phyloP scores from a whole-genome alignment of 2,797 vertebrate genomes.

The Darevskia mixta region DNA sequence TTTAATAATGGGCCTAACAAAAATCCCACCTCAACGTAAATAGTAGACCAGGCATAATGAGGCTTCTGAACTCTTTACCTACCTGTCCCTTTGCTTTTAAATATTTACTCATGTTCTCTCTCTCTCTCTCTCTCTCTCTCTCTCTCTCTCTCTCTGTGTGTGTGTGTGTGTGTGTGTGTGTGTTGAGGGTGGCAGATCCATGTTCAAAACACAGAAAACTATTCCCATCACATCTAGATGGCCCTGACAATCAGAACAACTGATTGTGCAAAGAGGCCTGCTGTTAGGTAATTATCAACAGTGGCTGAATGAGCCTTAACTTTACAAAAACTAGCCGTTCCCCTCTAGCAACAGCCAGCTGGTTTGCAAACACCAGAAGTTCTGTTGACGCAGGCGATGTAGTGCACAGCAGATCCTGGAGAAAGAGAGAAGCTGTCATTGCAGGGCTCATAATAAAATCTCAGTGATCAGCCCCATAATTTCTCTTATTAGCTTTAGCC shows the following conservation, averaged over 20 bases:
- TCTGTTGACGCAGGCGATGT: background rate
- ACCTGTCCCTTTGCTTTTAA: background rate
- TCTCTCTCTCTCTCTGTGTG: too few species aligned
- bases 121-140: too few species aligned
- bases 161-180: too few species aligned
- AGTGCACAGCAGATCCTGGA: slow-evolving; percentile 37
- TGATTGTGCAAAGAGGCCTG: background rate
- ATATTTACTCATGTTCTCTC: too few species aligned
- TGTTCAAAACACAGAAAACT: background rate
- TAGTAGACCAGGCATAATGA: background rate
- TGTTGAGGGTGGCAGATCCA: background rate
- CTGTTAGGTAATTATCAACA: background rate
- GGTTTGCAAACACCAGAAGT: slow-evolving; percentile 20
- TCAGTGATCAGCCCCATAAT: slow-evolving; percentile 74
- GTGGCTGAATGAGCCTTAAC: slow-evolving; percentile 1
- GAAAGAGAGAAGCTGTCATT: slow-evolving; percentile 55
- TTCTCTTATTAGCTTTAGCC: slow-evolving; percentile 79
- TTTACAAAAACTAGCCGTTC: slow-evolving; percentile 12
- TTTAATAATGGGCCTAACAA: too few species aligned
- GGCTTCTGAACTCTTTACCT: background rate
- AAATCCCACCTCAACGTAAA: background rate
- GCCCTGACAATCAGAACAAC: background rate
- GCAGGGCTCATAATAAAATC: slow-evolving; percentile 60
- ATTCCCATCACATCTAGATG: background rate
- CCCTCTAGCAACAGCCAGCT: background rate